phyloP scores from a whole-genome alignment of 2,888 invertebrate genomes.

The Punctoribates punctum region DNA sequence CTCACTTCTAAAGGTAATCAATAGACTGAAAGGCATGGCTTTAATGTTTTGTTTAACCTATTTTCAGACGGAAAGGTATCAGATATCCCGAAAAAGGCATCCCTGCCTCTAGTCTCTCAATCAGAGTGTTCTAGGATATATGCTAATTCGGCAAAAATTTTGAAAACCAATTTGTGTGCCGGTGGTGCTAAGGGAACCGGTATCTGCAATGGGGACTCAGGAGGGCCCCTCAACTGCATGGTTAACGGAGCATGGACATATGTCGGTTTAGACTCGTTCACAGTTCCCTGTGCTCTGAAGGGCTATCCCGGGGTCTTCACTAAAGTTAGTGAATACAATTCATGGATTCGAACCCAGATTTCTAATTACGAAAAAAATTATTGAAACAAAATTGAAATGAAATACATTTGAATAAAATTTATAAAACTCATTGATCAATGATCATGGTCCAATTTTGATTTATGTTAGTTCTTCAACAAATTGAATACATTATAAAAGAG shows the following conservation, averaged over 20 bases:
- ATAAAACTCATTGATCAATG: too few species aligned
- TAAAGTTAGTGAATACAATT: not conserved
- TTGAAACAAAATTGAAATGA: too few species aligned
- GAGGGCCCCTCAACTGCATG: slow-evolving; percentile 42
- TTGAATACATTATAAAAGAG: too few species aligned
- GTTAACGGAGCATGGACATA: slow-evolving; percentile 32
- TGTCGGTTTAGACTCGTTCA: slow-evolving; percentile 31
- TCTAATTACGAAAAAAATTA: not conserved
- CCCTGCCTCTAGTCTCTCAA: not conserved
- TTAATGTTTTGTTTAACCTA: too few species aligned
- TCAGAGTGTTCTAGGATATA: too few species aligned
- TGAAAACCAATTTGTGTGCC: slow-evolving; percentile 2
- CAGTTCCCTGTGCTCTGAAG: not conserved
- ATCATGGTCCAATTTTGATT: too few species aligned
- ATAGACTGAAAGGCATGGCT: not conserved
- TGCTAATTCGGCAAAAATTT: not conserved
- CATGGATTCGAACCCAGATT: slow-evolving; percentile 10
- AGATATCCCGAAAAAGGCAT: slow-evolving; percentile 12
- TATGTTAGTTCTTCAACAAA: too few species aligned
- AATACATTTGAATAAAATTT: too few species aligned
- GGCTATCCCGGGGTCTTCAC: slow-evolving; percentile 37
- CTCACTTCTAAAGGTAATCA: not conserved
- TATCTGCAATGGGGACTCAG: slow-evolving; percentile 38
- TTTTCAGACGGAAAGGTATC: not conserved
- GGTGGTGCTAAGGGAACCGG: not conserved